These are phyloP conservation scores for Callipepla squamata DNA, from an alignment of 2,113 vertebrate species.

Conservation along the genomic window DNA sequence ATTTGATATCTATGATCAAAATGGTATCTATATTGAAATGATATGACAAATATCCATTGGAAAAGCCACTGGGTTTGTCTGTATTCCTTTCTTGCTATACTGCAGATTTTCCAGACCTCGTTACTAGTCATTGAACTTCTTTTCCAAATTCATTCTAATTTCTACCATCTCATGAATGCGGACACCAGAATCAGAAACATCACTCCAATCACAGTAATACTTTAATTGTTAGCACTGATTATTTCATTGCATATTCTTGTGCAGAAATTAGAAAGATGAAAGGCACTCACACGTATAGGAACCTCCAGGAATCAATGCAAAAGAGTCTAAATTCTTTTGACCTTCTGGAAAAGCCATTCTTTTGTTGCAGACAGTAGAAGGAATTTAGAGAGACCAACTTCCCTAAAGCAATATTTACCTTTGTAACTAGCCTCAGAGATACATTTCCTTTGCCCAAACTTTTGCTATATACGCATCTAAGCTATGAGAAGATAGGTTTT, in stretches of 20 bases:
- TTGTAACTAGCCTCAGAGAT: not conserved
- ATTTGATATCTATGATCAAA: not conserved
- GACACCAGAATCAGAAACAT: not conserved
- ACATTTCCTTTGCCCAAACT: not conserved
- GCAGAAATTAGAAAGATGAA: not conserved
- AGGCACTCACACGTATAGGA: not conserved
- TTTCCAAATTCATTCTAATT: not conserved
- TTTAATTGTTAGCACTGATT: not conserved
- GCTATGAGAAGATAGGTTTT: slow-evolving; percentile 22
- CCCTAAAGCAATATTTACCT: not conserved
- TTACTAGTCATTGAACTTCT: not conserved
- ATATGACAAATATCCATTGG: not conserved
- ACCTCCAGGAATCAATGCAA: not conserved
- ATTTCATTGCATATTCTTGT: not conserved
- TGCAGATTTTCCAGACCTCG: not conserved
- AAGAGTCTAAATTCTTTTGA: not conserved
- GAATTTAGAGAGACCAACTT: not conserved
- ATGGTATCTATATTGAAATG: not conserved
- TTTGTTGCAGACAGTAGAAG: not conserved
- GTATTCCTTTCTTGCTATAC: not conserved
- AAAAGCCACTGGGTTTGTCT: not conserved
- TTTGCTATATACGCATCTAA: not conserved
- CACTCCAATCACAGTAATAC: not conserved
- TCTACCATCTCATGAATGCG: not conserved
- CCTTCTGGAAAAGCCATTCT: not conserved